phyloP scores from a whole-genome alignment of 2,888 invertebrate species.

The Bruchidius siliquastri region DNA sequence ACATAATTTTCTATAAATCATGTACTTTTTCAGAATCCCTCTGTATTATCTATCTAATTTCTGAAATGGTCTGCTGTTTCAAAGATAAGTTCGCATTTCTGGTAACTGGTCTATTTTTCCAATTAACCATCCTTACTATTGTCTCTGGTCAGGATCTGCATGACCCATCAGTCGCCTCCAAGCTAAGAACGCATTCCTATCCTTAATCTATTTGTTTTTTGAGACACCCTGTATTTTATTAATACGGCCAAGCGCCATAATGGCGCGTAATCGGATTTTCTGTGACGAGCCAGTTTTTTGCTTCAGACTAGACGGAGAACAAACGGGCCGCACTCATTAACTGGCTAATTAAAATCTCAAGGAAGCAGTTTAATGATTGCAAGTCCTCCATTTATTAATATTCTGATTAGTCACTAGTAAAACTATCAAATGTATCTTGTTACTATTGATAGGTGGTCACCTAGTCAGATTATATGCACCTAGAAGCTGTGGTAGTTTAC shows the following conservation, averaged over 20 bases:
- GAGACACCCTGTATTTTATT: not conserved
- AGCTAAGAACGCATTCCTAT: too few species aligned
- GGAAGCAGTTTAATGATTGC: conserved; percentile 13
- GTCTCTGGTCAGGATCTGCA: too few species aligned
- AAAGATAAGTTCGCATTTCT: too few species aligned
- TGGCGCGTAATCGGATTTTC: conserved; percentile 29
- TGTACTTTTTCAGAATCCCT: too few species aligned
- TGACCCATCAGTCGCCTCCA: too few species aligned
- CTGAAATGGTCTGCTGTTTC: too few species aligned
- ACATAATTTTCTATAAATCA: too few species aligned
- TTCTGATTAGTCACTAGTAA: conserved; percentile 13
- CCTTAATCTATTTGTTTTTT: too few species aligned
- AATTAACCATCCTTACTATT: too few species aligned
- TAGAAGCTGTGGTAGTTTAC: not conserved
- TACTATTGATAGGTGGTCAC: not conserved
- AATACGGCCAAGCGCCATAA: not conserved
- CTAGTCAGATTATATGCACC: not conserved
- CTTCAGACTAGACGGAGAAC: conserved; percentile 14
- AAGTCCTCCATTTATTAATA: conserved; percentile 12
- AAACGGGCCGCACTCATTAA: conserved; percentile 29
- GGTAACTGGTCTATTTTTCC: too few species aligned
- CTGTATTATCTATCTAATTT: too few species aligned
- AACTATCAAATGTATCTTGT: not conserved
- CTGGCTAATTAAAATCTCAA: conserved; percentile 27
- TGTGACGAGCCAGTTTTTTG: conserved; percentile 28